Percentiles rank a stretch among this genome's conserved stretches.
These are phyloP conservation scores for Helogale parvula DNA, from an alignment of 2,113 vertebrate genomes.

Conservation along the genomic window DNA sequence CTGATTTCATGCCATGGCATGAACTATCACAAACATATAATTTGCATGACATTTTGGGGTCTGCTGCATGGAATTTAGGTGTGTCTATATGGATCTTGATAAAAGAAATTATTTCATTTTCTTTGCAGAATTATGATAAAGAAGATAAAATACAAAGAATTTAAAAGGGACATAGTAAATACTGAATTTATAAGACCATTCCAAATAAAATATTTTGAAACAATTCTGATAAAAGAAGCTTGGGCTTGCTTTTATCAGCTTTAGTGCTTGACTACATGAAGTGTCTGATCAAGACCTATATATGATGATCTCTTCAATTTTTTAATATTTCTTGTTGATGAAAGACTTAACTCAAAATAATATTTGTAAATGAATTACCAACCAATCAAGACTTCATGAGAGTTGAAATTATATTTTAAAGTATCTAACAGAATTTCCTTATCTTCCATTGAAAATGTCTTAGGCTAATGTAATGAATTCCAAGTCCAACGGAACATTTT, in stretches of 20 bases:
- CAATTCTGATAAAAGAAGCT: not conserved
- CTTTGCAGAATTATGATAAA: not conserved
- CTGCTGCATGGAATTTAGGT: not conserved
- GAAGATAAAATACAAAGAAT: not conserved
- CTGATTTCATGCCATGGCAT: not conserved
- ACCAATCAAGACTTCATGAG: not conserved
- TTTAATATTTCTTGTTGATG: not conserved
- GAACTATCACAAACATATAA: not conserved
- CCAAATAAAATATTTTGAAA: constrained; percentile 10
- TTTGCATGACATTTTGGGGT: not conserved
- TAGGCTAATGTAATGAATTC: not conserved
- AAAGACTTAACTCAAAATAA: not conserved
- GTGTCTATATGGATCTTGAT: not conserved
- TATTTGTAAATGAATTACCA: not conserved
- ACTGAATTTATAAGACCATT: not conserved
- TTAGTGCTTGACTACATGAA: not conserved
- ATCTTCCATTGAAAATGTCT: not conserved
- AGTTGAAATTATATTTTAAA: constrained; percentile 18
- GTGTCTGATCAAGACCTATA: not conserved
- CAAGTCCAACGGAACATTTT: not conserved
- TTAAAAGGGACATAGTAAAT: not conserved
- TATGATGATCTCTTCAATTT: not conserved
- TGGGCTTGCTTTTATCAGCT: not conserved
- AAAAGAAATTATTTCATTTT: not conserved
- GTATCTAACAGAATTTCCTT: not conserved